Evolutionary conservation across 2,797 vertebrate genomes (phyloP).

Genomic region (Anniella stebbinsi): DNA sequence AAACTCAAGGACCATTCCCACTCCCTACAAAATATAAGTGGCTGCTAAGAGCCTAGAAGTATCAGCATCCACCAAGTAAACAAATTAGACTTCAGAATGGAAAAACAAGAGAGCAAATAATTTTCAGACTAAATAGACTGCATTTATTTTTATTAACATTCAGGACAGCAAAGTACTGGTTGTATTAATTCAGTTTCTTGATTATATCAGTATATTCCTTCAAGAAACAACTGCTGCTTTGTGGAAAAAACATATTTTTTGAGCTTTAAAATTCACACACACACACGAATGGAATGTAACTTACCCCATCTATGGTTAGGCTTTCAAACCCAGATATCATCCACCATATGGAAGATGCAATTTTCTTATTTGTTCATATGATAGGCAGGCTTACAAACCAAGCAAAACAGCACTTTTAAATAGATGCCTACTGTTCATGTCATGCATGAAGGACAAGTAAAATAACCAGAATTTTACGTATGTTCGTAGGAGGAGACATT

Average conservation of each 20-base stretch:
- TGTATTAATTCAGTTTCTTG: not conserved
- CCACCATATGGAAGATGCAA: not conserved
- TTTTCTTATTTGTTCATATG: not conserved
- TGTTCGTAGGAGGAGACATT: not conserved
- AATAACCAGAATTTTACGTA: constrained; percentile 20
- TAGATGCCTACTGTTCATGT: not conserved
- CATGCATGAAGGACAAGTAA: constrained; percentile 22
- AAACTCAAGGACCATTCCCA: not conserved
- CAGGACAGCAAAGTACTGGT: not conserved
- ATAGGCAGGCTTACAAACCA: constrained; percentile 46
- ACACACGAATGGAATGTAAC: not conserved
- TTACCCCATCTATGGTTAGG: not conserved
- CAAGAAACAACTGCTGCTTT: not conserved
- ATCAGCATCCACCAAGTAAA: not conserved
- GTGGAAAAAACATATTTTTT: not conserved
- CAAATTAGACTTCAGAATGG: not conserved
- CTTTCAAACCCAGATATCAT: not conserved
- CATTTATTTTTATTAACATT: not conserved
- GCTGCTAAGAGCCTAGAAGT: not conserved
- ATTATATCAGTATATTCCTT: not conserved
- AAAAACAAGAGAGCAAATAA: not conserved
- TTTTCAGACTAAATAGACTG: not conserved
- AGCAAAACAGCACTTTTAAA: constrained; percentile 36
- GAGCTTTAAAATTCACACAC: not conserved
- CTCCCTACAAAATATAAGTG: not conserved